These are phyloP conservation scores for Oedothorax gibbosus DNA, from an alignment of 1,140 invertebrate genomes.

Conservation along the genomic window DNA sequence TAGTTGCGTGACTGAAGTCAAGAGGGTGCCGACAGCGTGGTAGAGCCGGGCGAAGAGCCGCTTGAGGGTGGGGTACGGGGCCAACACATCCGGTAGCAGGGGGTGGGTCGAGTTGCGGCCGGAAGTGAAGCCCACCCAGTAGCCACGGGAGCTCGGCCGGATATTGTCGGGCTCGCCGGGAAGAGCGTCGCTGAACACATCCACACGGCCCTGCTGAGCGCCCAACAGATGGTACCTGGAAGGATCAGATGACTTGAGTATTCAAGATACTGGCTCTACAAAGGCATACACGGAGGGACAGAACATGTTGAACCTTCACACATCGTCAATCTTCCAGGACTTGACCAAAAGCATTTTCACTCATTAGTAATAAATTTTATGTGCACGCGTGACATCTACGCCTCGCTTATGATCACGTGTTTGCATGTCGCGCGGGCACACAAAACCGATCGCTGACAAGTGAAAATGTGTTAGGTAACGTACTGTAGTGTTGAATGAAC, in stretches of 20 bases:
- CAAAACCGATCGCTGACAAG: too few species aligned
- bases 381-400: too few species aligned
- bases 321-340: too few species aligned
- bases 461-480: too few species aligned
- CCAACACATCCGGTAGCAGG: conserved; percentile 65
- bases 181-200: conserved; percentile 68
- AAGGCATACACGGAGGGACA: too few species aligned
- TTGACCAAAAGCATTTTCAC: too few species aligned
- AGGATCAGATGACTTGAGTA: background rate
- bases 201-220: conserved; percentile 17
- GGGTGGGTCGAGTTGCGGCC: conserved; percentile 66
- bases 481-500: too few species aligned
- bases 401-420: too few species aligned
- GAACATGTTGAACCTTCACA: too few species aligned
- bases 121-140: conserved; percentile 75
- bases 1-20: conserved; percentile 57
- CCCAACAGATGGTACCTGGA: conserved; percentile 41
- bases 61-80: conserved; percentile 66
- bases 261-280: too few species aligned
- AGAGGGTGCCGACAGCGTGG: conserved; percentile 58
- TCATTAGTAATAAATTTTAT: too few species aligned
- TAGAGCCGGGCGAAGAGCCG: conserved; percentile 65
- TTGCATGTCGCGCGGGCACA: too few species aligned
- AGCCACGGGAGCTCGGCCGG: conserved; percentile 75
- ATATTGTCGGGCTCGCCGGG: conserved; percentile 86